phyloP scores from a whole-genome alignment of 2,797 vertebrate genomes.

The Poecilia wingei region DNA sequence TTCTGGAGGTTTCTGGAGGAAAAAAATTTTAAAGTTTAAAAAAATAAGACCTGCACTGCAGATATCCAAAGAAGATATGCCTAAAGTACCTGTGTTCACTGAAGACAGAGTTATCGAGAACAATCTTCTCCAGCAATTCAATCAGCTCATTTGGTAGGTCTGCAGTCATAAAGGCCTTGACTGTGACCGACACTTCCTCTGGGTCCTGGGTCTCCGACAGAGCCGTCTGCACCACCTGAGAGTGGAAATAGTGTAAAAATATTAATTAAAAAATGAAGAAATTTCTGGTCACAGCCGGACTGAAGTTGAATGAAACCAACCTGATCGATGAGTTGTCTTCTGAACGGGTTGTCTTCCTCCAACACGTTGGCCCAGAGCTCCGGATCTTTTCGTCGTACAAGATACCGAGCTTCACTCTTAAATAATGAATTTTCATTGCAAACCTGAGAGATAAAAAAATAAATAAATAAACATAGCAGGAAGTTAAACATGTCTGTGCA shows the following conservation, averaged over 20 bases:
- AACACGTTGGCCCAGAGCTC: constrained; percentile 97
- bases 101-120: constrained; percentile 92
- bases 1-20: constrained; percentile 93
- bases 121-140: constrained; percentile 94
- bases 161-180: constrained; percentile 96
- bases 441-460: constrained; percentile 78
- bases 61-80: background rate
- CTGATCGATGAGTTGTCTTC: constrained; percentile 96
- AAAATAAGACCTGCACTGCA: background rate
- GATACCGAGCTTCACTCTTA: constrained; percentile 96
- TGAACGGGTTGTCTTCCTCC: constrained; percentile 93
- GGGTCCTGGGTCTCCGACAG: constrained; percentile 97
- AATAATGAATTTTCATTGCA: constrained; percentile 99
- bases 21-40: background rate
- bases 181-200: constrained; percentile 96
- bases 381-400: constrained; percentile 95
- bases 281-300: background rate
- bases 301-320: constrained; percentile 69
- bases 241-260: background rate
- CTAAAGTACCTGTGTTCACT: constrained; percentile 79
- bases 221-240: constrained; percentile 95
- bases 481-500: background rate
- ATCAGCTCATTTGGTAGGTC: constrained; percentile 95
- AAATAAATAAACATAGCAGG: background rate
- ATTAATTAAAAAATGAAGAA: constrained; percentile 9